Percentiles rank a stretch among this genome's conserved stretches.
Evolutionary conservation across 2,888 invertebrate species (phyloP).

Genomic region (Xestobium rufovillosum): DNA sequence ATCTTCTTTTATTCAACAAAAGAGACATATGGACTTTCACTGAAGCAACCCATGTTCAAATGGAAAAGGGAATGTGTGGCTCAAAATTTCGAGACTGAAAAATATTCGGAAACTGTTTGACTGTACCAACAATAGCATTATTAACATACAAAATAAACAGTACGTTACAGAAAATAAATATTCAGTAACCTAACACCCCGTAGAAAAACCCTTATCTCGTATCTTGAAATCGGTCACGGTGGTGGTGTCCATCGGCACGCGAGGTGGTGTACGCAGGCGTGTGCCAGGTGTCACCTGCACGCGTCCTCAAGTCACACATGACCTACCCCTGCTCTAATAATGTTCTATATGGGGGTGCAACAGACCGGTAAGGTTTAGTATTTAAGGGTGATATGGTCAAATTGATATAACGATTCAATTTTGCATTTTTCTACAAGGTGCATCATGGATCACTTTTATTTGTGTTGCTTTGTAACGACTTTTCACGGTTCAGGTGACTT

Average conservation of each 20-base stretch:
- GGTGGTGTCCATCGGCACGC: slow-evolving; percentile 20
- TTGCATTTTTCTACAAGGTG: slow-evolving; percentile 24
- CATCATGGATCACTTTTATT: slow-evolving; percentile 7
- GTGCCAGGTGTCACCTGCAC: slow-evolving; percentile 31
- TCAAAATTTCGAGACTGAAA: too few relatives aligned
- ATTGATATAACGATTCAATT: slow-evolving; percentile 22
- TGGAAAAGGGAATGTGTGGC: too few relatives aligned
- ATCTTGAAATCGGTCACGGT: too few relatives aligned
- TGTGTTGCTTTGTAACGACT: slow-evolving; percentile 25
- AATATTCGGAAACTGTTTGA: too few relatives aligned
- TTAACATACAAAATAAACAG: too few relatives aligned
- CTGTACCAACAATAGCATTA: too few relatives aligned
- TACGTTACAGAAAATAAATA: too few relatives aligned
- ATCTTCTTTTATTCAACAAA: too few relatives aligned
- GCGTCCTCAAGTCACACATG: slow-evolving; percentile 23
- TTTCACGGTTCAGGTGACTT: slow-evolving; percentile 23
- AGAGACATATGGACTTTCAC: too few relatives aligned
- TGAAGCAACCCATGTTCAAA: too few relatives aligned
- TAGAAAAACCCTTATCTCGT: too few relatives aligned
- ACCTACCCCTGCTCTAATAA: slow-evolving; percentile 17
- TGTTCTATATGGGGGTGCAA: slow-evolving; percentile 2
- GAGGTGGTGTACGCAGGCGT: slow-evolving; percentile 26
- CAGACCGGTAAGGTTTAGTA: slow-evolving; percentile 1
- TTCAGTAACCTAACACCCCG: too few relatives aligned
- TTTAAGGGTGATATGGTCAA: slow-evolving; percentile 25